Evolutionary conservation across 2,888 invertebrate genomes (phyloP), one percentile per base, ranked within the genome.

Genomic region (Polydrusus cervinus): DNA sequence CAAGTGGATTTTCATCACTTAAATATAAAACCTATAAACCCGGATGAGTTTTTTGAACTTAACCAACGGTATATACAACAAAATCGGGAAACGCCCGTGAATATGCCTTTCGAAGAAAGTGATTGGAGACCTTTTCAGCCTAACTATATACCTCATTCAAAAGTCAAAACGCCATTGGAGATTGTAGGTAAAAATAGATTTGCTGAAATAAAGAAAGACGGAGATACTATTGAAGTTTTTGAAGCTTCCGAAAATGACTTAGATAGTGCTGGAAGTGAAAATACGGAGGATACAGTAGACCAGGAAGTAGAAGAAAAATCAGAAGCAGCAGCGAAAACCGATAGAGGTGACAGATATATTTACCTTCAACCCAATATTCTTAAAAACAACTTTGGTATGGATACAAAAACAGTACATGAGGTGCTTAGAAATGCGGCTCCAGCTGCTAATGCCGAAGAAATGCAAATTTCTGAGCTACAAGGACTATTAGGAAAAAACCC

Each of bases 401-500:
- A 76, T 60, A 5, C 57, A 10, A 66, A 72, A 53, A 20, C 55
- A 14, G 65, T 69, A 3, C 51, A 79, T 43, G 25, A 78, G 57
- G 75, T 79, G 40, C 34, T 78, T 14, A 66, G 76, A 65, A 68
- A 77, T 25, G 25, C 72, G 3, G 45, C 11, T 16, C 18, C 71
- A 75, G 66, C 49, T 47, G 10, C 43, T 47, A 67, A 74, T 25
- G 14, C 75, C 20, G 66, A 75, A 25, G 40, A 73, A 25, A 47
- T 72, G 9, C 73, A 85, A 55, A 86, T 90, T 10, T 84, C 87
- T 49, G 88, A 88, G n/a, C 81, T 90, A 0, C 87, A 87, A 51
- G 85, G 88, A 0, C 81, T 90, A 8, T 83, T 90, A 38, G 90
- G 89, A 16, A 89, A 89, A 82, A 85, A 87, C 0, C 89, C 89